Evolutionary conservation across 1,140 invertebrate genomes (phyloP), one percentile per base, ranked within the genome.

Genomic region (Caenorhabditis tropicalis): DNA sequence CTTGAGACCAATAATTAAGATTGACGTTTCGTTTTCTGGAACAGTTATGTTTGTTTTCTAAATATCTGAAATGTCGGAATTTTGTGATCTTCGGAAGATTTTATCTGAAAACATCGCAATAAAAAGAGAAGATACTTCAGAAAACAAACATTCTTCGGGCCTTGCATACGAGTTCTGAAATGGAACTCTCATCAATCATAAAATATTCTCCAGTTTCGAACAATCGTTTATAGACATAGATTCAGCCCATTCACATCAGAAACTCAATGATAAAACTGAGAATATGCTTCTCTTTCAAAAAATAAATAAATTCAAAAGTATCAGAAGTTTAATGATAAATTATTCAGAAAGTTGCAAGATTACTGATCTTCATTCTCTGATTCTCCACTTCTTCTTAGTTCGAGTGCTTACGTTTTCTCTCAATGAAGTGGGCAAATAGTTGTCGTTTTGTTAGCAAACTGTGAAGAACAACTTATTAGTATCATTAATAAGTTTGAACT

Each of bases 1-100:
- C 36, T 27, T 43, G 36, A 43, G 65, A 24, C 65, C 36, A 74
- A 74, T 74, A n/a, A 74, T 39, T 43, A 74, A 21, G 65, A 74
- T 43, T 74, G 36, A 46, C 29, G 33, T 21, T 74, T 74, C 24
- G n/a, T 36, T 10, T n/a, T 65, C 36, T 65, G 29, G 16, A 65
- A 65, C 10, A 58, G 29, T 5, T 10, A 6, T 58, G 24, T 33
- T 65, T 33, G n/a, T 19, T 16, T 51, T 51, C 21, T 16, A 19
- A 65, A 65, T 19, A 7, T 36, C 15, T 33, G 31, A 65, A 33
- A 19, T 1, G 1, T 58, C 21, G 9, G 7, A 58, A 10, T 12
- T 58, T 58, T 10, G 7, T 29, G 21, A 58, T 10, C 21, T 6
- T 16, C 49, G 16, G n/a, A n/a, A 51, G 12, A 19, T 51, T n/a